Evolutionary conservation across 2,113 vertebrate genomes (phyloP), one percentile per base, ranked within the genome.

Genomic region (Trogon surrucura): DNA sequence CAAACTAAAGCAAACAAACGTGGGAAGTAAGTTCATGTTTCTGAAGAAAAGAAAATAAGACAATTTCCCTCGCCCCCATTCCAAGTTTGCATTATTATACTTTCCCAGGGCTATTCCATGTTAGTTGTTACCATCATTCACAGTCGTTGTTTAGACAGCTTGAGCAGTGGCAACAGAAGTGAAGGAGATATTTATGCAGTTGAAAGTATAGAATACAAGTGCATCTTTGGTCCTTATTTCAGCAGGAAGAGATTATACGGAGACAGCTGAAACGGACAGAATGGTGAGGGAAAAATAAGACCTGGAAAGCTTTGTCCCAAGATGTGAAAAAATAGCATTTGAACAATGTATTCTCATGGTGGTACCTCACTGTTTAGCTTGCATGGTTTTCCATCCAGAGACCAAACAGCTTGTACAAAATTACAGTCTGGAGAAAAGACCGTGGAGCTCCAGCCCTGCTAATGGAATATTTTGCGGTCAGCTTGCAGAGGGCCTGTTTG

Each of bases 121-220:
- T 94, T 98, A 96, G 97, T 97, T 98, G 98, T 98, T 98, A 96
- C 98, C 95, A 66, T 98, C 98, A 71, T 91, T 97, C 97, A 36
- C 97, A 65, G 96, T 97, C 94, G 21, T 97, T 99, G 98, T 99
- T 99, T 99, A 73, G 98, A 99, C 99, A 99, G 98, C 99, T 99
- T 99, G 99, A 98, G 95, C 87, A 91, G 91, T 9, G 64, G 75
- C 50, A 95, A 80, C 71, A 91, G 78, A 95, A 96, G 69, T 56
- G 98, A 96, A 97, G 96, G 79, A 93, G 97, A 97, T 98, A 98
- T 97, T 98, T 98, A 97, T 98, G 95, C 95, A 97, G 90, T 96
- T 54, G 90, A 95, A 96, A 95, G 58, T 90, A 47, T 34, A 84
- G 86, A 92, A 85, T 91, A 57, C 54, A 94, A 97, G 91, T 75